These are phyloP conservation scores for Tachysurus fulvidraco DNA, from an alignment of 2,113 vertebrate genomes.

Conservation along the genomic window DNA sequence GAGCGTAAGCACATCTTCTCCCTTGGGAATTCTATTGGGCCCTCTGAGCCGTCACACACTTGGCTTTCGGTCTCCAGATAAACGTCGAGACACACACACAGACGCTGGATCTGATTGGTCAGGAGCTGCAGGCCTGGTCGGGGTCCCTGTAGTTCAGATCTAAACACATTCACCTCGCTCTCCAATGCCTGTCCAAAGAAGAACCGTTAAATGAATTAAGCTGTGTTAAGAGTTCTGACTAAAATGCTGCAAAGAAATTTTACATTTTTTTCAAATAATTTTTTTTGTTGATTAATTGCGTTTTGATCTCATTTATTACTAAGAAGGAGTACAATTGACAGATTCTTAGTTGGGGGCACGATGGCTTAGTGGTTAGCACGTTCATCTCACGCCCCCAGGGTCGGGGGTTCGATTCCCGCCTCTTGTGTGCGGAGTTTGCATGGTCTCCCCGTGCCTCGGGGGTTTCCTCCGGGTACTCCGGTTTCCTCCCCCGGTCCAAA, in stretches of 20 bases:
- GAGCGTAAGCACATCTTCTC: slow-evolving; percentile 98
- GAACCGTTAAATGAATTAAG: neutral
- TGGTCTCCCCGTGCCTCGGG: too few relatives aligned
- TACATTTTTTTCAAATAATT: too few relatives aligned
- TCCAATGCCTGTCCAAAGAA: slow-evolving; percentile 84
- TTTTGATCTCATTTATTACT: neutral
- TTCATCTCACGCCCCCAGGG: too few relatives aligned
- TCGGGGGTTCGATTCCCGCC: too few relatives aligned
- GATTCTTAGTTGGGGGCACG: neutral
- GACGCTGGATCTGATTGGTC: slow-evolving; percentile 91
- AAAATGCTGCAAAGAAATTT: neutral
- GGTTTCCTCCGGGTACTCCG: too few relatives aligned
- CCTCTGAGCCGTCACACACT: slow-evolving; percentile 85
- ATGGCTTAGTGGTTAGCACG: too few relatives aligned
- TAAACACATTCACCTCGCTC: slow-evolving; percentile 90
- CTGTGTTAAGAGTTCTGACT: neutral
- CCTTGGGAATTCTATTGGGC: slow-evolving; percentile 92
- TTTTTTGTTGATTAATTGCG: too few relatives aligned
- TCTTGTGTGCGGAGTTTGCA: too few relatives aligned
- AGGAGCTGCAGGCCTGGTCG: slow-evolving; percentile 90
- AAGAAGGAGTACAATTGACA: neutral
- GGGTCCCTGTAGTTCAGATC: slow-evolving; percentile 86
- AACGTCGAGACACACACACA: slow-evolving; percentile 91
- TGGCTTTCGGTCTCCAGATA: slow-evolving; percentile 94
- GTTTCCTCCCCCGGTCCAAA: too few relatives aligned